Evolutionary conservation across 2,797 vertebrate species (phyloP).

Genomic region (Astyanax mexicanus): DNA sequence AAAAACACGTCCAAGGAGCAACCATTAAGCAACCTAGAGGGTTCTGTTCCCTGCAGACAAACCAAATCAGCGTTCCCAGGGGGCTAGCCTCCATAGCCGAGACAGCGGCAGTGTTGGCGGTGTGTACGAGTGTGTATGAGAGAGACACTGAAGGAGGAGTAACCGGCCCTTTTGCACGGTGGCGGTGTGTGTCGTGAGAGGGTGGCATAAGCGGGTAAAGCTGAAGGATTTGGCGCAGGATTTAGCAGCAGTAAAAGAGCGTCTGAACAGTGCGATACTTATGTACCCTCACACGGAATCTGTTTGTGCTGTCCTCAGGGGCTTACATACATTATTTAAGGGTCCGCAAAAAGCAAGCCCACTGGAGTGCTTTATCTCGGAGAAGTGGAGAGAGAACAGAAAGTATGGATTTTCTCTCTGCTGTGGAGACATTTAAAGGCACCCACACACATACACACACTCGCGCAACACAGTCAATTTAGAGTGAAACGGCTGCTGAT

Average conservation of each 20-base stretch:
- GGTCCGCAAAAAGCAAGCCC: conserved; percentile 34
- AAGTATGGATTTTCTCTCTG: conserved; percentile 48
- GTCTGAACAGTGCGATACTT: conserved; percentile 24
- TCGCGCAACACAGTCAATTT: conserved; percentile 36
- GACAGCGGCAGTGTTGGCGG: background rate
- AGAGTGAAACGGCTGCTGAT: conserved; percentile 19
- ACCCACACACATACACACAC: conserved; percentile 33
- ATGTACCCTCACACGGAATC: conserved; percentile 33
- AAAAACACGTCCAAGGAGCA: background rate
- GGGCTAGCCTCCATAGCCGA: background rate
- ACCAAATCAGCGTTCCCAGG: background rate
- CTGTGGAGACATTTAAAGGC: conserved; percentile 32
- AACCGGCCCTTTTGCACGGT: conserved; percentile 27
- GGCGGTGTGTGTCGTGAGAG: conserved; percentile 32
- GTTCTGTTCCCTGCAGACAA: too few species aligned
- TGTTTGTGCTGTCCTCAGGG: conserved; percentile 37
- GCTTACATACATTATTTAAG: conserved; percentile 57
- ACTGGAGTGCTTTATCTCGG: conserved; percentile 43
- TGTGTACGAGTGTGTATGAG: conserved; percentile 24
- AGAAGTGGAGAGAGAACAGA: conserved; percentile 39
- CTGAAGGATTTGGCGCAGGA: conserved; percentile 31
- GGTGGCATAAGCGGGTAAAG: conserved; percentile 8
- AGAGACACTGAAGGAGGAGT: conserved; percentile 2
- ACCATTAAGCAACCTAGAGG: background rate
- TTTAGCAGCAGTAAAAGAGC: conserved; percentile 34